Conservation (phyloP, 2,113 vertebrate species). For the Sprattus sprattus region DNA sequence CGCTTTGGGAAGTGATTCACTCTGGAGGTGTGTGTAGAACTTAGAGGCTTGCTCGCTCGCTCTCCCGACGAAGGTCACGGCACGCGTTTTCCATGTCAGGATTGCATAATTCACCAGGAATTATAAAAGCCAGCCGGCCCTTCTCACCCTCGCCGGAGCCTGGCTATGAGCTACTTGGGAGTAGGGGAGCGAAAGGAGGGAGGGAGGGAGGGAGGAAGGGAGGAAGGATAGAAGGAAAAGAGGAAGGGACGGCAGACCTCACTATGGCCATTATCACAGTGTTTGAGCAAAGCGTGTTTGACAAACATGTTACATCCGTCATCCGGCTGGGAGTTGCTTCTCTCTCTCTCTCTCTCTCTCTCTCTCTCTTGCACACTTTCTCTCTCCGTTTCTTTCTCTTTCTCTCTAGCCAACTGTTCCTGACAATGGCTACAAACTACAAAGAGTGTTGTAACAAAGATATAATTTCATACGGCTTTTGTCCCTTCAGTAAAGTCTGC, state of each 20-base stretch:
- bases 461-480: neutral
- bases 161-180: neutral
- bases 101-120: slow-evolving; percentile 29
- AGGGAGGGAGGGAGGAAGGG: neutral
- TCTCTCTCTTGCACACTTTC: too few relatives aligned
- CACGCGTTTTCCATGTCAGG: slow-evolving; percentile 11
- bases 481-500: neutral
- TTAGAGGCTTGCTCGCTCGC: too few relatives aligned
- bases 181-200: neutral
- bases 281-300: slow-evolving; percentile 15
- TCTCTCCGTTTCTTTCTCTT: neutral
- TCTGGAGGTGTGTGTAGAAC: slow-evolving; percentile 29
- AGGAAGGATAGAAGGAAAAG: neutral
- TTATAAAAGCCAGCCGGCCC: slow-evolving; percentile 7
- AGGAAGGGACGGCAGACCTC: neutral
- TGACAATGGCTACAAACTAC: neutral
- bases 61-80: neutral
- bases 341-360: neutral
- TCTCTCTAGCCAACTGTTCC: neutral
- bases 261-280: neutral
- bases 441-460: neutral
- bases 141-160: neutral
- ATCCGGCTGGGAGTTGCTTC: slow-evolving; percentile 5
- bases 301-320: slow-evolving; percentile 13
- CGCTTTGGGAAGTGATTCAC: slow-evolving; percentile 47